Evolutionary conservation across 2,113 vertebrate genomes (phyloP).

Genomic region (Falco punctatus): DNA sequence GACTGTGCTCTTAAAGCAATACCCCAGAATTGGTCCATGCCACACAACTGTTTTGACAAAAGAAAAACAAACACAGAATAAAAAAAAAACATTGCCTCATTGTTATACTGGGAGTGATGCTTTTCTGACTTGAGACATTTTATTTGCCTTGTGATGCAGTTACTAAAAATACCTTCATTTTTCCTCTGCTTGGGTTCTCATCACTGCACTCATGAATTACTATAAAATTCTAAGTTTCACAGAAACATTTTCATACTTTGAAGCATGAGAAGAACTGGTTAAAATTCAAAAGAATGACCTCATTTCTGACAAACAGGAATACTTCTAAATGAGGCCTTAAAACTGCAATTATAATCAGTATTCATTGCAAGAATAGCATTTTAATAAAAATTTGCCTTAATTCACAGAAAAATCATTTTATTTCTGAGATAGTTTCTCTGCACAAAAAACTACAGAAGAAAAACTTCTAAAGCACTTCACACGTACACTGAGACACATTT

Average conservation of each 20-base stretch:
- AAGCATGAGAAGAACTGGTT: neutral
- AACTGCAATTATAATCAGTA: neutral
- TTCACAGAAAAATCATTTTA: neutral
- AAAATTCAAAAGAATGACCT: neutral
- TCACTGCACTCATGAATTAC: neutral
- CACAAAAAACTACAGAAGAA: neutral
- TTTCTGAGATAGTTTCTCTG: neutral
- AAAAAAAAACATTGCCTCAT: neutral
- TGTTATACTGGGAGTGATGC: neutral
- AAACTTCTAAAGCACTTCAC: neutral
- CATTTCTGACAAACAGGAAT: neutral
- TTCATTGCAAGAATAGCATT: neutral
- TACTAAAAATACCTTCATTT: neutral
- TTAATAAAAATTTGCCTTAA: neutral
- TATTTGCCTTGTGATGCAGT: neutral
- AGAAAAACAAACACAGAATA: conserved; percentile 4
- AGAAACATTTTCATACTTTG: neutral
- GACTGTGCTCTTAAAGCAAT: conserved; percentile 95
- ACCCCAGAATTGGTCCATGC: conserved; percentile 99
- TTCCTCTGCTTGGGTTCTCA: neutral
- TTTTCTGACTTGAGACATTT: neutral
- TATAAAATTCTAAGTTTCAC: neutral
- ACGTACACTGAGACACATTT: neutral
- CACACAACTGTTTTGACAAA: conserved; percentile 84
- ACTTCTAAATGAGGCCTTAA: neutral